Evolutionary conservation across 1,140 invertebrate genomes (phyloP).

Genomic region (Wiebesia pumilae): DNA sequence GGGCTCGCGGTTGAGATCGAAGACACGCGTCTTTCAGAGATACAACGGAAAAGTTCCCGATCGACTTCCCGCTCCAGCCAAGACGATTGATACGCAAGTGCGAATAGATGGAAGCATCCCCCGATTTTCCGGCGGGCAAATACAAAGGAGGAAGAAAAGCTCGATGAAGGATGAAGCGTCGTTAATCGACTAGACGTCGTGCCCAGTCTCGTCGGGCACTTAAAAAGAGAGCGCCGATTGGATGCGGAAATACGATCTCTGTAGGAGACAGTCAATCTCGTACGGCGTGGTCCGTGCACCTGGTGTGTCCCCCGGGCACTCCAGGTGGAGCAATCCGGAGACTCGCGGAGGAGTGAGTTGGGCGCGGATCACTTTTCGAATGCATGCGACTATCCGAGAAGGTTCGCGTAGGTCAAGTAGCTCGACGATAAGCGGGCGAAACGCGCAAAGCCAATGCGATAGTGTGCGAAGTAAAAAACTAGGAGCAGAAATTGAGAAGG

Average conservation of each 20-base stretch:
- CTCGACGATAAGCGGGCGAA: too few species aligned
- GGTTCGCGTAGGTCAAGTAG: too few species aligned
- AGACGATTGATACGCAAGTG: not conserved
- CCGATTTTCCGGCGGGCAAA: not conserved
- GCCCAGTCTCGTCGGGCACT: not conserved
- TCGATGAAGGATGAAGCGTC: not conserved
- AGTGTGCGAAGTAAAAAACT: too few species aligned
- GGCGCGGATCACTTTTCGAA: too few species aligned
- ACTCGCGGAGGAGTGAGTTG: not conserved
- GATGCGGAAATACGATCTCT: not conserved
- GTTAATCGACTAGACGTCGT: not conserved
- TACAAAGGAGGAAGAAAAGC: not conserved
- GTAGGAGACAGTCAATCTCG: constrained; percentile 12
- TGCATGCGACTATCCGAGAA: too few species aligned
- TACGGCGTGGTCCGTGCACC: not conserved
- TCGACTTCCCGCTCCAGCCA: not conserved
- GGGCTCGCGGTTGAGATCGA: not conserved
- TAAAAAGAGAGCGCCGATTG: not conserved
- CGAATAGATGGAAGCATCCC: too few species aligned
- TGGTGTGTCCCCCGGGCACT: not conserved
- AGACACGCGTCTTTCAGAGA: not conserved
- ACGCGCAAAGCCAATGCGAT: too few species aligned
- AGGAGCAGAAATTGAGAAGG: too few species aligned
- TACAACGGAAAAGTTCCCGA: not conserved
- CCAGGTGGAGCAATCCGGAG: not conserved